Evolutionary conservation across 2,113 vertebrate species (phyloP).

Genomic region (Epinephelus lanceolatus): DNA sequence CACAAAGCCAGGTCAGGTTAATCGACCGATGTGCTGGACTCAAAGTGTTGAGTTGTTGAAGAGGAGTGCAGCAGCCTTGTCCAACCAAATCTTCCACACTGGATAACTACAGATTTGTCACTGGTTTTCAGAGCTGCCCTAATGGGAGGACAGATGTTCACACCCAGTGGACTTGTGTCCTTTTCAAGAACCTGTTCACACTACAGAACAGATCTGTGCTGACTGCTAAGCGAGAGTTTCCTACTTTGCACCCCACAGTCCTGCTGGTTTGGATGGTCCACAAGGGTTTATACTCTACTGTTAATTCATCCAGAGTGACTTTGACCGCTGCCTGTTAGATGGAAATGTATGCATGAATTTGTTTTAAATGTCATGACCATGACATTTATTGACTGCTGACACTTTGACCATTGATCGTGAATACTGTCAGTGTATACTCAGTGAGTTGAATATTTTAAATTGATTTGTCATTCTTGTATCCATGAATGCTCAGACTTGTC

Average conservation of each 20-base stretch:
- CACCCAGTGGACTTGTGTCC: conserved; percentile 15
- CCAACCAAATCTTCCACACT: neutral
- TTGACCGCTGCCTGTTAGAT: neutral
- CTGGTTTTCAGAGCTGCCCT: neutral
- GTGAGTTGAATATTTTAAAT: neutral
- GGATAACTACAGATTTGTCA: conserved; percentile 1
- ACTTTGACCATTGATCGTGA: neutral
- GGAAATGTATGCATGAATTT: neutral
- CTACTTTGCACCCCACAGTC: neutral
- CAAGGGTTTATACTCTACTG: conserved; percentile 1
- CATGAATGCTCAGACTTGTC: neutral
- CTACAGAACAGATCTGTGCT: conserved; percentile 8
- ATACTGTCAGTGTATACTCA: neutral
- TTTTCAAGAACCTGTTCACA: conserved; percentile 37
- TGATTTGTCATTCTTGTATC: neutral
- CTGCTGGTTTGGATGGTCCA: neutral
- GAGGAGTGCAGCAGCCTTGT: neutral
- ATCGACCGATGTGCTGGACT: conserved; percentile 24
- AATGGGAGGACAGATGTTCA: conserved; percentile 20
- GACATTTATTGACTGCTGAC: neutral
- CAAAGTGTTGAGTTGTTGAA: conserved; percentile 18
- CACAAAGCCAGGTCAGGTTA: conserved; percentile 33
- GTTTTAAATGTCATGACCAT: neutral
- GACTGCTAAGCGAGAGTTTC: conserved; percentile 4
- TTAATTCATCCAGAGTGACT: neutral